A percentile compares a stretch with the other conserved stretches of the same genome.
Evolutionary conservation across 2,113 vertebrate genomes (phyloP).

Genomic region (Brienomyrus brachyistius): DNA sequence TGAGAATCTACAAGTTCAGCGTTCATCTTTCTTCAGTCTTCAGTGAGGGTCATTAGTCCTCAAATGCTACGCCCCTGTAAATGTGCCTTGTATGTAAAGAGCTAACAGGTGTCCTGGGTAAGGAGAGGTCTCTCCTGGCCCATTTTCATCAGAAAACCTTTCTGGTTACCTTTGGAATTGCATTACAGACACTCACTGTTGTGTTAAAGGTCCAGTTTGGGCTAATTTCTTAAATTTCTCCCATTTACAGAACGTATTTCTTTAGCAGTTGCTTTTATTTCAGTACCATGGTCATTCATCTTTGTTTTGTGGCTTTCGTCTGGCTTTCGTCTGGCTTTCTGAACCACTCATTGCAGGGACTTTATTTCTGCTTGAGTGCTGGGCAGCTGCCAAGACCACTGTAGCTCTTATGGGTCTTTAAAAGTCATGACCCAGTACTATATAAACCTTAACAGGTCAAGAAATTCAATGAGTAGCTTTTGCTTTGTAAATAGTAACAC

Average conservation of each 20-base stretch:
- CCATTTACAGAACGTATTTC: neutral
- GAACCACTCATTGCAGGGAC: neutral
- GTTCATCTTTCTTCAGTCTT: neutral
- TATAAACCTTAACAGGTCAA: neutral
- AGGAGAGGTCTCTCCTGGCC: neutral
- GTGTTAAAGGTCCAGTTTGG: neutral
- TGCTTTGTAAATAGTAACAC: neutral
- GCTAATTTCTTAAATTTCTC: neutral
- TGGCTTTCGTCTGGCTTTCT: neutral
- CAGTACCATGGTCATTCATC: neutral
- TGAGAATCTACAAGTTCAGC: neutral
- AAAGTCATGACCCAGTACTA: neutral
- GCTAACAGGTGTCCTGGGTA: neutral
- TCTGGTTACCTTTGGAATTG: neutral
- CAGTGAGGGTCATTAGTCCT: neutral
- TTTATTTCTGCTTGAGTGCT: neutral
- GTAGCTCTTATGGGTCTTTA: neutral
- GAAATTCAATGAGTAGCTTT: neutral
- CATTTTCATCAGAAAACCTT: neutral
- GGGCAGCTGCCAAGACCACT: neutral
- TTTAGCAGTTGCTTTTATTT: neutral
- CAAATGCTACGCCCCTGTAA: neutral
- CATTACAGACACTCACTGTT: neutral
- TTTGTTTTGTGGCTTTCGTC: neutral
- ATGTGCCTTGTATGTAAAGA: neutral